Conservation (phyloP, 2,113 vertebrate species). For the Poeciliopsis prolifica region DNA sequence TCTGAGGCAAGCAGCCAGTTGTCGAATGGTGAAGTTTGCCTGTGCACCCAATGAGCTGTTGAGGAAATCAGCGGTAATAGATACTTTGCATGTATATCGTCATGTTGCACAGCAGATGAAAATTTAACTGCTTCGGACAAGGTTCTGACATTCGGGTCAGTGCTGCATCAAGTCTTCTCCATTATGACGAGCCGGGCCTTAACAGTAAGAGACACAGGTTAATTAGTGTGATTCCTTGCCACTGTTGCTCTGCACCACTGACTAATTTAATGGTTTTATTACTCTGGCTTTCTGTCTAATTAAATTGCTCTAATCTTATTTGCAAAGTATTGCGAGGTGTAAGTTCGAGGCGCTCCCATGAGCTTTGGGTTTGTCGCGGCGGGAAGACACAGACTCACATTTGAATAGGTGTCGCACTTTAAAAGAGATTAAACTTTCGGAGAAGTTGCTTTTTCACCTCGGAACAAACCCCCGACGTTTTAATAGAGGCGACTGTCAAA, state of each 20-base stretch:
- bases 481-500: conserved; percentile 34
- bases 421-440: conserved; percentile 27
- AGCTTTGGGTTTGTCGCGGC: conserved; percentile 33
- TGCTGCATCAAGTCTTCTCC: conserved; percentile 36
- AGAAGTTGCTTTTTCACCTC: neutral
- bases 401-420: neutral
- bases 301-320: conserved; percentile 79
- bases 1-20: too few species aligned
- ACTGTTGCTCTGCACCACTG: conserved; percentile 56
- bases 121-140: conserved; percentile 67
- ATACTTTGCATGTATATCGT: conserved; percentile 30
- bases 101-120: conserved; percentile 50
- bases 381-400: conserved; percentile 10
- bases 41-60: neutral
- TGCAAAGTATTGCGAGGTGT: conserved; percentile 68
- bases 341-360: conserved; percentile 66
- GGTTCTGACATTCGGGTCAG: conserved; percentile 58
- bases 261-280: conserved; percentile 80
- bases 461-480: neutral
- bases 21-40: neutral
- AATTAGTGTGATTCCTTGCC: conserved; percentile 74
- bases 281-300: conserved; percentile 71
- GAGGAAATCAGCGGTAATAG: neutral
- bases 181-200: conserved; percentile 53
- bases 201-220: conserved; percentile 70